phyloP scores from a whole-genome alignment of 1,140 invertebrate genomes.

The Uloborus diversus region DNA sequence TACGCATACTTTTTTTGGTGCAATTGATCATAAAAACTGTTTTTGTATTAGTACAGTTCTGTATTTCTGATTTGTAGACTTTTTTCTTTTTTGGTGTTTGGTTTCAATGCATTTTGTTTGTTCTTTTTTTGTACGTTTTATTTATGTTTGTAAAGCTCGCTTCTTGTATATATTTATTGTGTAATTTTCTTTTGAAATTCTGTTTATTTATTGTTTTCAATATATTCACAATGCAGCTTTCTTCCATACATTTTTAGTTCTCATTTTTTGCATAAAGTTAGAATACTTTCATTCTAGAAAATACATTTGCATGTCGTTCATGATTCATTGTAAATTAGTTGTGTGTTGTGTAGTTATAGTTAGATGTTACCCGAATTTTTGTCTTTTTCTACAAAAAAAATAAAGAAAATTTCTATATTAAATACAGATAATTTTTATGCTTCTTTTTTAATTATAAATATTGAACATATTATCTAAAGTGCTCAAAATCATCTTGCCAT shows the following conservation, averaged over 20 bases:
- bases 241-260: constrained; percentile 1
- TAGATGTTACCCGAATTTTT: constrained; percentile 6
- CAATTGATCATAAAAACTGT: not conserved
- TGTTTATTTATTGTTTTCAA: not conserved
- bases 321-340: constrained; percentile 11
- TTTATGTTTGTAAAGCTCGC: too few relatives aligned
- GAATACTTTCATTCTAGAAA: constrained; percentile 3
- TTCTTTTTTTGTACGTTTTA: too few relatives aligned
- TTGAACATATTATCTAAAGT: not conserved
- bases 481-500: not conserved
- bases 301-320: not conserved
- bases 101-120: too few relatives aligned
- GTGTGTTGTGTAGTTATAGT: constrained; percentile 14
- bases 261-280: constrained; percentile 13
- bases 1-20: too few relatives aligned
- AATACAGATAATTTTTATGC: not conserved
- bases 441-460: not conserved
- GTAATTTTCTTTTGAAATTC: not conserved
- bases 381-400: not conserved
- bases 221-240: constrained; percentile 1
- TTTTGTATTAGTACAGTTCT: not conserved
- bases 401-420: not conserved
- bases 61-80: too few relatives aligned
- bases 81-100: not conserved
- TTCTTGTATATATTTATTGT: not conserved